Base-by-base conservation (phyloP, 2,797 vertebrate species). In the Argentina silus region DNA sequence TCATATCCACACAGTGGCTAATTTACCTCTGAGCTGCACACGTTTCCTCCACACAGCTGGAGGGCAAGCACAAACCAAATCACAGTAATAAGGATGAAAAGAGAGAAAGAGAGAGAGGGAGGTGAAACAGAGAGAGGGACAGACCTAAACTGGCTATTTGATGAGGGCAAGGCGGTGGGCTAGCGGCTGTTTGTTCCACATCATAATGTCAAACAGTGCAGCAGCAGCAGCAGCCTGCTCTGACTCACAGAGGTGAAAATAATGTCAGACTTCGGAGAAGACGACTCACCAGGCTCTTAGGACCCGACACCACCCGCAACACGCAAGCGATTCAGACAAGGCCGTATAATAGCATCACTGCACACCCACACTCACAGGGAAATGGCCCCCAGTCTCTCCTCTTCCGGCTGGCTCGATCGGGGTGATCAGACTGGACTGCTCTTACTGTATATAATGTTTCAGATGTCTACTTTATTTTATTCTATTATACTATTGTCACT, bases 221-320 rank as follows among this genome's bases (percentile, higher is more conserved):
- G 69, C 53, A 74, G 76, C 53, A 74, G 76, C 64, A 79, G 71
- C 64, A 78, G 68, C 70, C 72, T 66, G 72, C 7, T 62, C 71
- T 86, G 81, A 89, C 67, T 88, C 83, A 88, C 72, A 63, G 64
- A 81, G 80, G 78, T 80, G 79, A 87, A 88, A 75, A 83, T 72
- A 81, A 86, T 75, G 83, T 78, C 72, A 76, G 73, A 70, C 56
- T 9, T 59, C 70, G 73, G 78, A 80, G 64, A 83, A 77, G 81
- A 81, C 67, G 44, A 83, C 67, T 77, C 83, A 70, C 59, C 72
- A 76, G 70, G 81, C 79, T 83, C 73, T 60, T 57, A 60, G 73
- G 75, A 79, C 75, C 67, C 27, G 15, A 80, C 77, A 62, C 72
- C 73, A 78, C 43, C 75, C 62, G 27, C 63, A 72, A 60, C 66